Conservation (phyloP, 2,888 invertebrate genomes). For the Dyspetes luteomarginatus region DNA sequence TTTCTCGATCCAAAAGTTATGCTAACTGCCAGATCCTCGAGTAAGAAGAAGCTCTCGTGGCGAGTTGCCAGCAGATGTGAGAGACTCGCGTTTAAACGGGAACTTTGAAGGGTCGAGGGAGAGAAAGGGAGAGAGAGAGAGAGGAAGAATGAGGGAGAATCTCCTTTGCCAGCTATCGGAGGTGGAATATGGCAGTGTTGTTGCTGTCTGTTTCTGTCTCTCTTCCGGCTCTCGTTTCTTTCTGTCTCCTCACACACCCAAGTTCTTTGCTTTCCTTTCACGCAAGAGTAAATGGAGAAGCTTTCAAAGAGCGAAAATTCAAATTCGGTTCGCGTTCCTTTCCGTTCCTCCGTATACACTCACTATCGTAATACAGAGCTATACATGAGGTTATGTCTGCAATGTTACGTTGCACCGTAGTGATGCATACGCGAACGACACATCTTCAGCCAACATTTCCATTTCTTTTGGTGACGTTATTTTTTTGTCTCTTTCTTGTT, state of each 20-base stretch:
- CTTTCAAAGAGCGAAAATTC: constrained; percentile 69
- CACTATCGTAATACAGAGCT: constrained; percentile 22
- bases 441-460: constrained; percentile 31
- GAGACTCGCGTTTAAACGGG: constrained; percentile 64
- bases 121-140: constrained; percentile 1
- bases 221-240: constrained; percentile 46
- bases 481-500: background rate
- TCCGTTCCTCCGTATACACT: constrained; percentile 36
- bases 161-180: constrained; percentile 62
- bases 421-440: constrained; percentile 15
- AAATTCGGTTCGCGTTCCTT: constrained; percentile 65
- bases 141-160: constrained; percentile 14
- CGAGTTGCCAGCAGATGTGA: constrained; percentile 67
- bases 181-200: constrained; percentile 47
- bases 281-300: constrained; percentile 67
- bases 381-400: constrained; percentile 18
- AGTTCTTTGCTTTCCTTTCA: constrained; percentile 68
- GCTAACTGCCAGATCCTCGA: constrained; percentile 56
- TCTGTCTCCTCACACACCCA: constrained; percentile 5
- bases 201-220: constrained; percentile 43
- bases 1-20: constrained; percentile 47
- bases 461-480: constrained; percentile 39
- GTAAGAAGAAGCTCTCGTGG: constrained; percentile 58
- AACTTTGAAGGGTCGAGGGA: constrained; percentile 53
- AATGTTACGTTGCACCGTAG: constrained; percentile 31